A percentile compares a stretch with the other conserved stretches of the same genome.
These are phyloP conservation scores for Pseudorhiza aurosa DNA, from an alignment of 30 jellyfish, hydroid and myxozoan genomes.

Conservation along the genomic window DNA sequence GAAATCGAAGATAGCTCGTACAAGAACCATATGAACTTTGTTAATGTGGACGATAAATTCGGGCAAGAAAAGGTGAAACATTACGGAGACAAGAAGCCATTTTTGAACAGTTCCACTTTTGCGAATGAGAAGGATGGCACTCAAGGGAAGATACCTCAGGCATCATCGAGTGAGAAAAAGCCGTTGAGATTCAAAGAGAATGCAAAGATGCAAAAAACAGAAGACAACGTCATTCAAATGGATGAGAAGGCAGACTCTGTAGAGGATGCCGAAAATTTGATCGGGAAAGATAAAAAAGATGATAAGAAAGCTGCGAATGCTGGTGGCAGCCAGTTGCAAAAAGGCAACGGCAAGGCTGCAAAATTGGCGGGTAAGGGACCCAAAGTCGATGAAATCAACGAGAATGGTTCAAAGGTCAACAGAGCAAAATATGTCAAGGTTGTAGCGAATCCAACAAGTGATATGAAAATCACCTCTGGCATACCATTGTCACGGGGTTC, in stretches of 20 bases:
- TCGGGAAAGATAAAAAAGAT: slow-evolving; percentile 1
- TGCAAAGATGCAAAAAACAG: background rate
- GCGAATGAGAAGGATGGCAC: background rate
- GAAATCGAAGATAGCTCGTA: slow-evolving; percentile 16
- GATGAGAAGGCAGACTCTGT: slow-evolving; percentile 21
- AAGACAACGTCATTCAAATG: slow-evolving; percentile 27
- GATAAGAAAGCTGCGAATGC: background rate
- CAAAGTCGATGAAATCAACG: background rate
- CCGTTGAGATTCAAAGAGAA: background rate
- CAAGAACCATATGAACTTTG: background rate
- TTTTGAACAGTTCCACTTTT: background rate
- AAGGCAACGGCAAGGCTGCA: background rate
- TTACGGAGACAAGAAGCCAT: slow-evolving; percentile 1
- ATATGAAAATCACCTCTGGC: slow-evolving; percentile 17
- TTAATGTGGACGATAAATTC: slow-evolving; percentile 43
- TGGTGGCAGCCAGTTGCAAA: no score
- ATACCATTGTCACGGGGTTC: slow-evolving; percentile 18
- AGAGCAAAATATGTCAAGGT: background rate
- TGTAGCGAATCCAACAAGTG: background rate
- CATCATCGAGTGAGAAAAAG: no score
- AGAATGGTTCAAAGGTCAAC: background rate
- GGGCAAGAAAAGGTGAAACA: slow-evolving; percentile 29
- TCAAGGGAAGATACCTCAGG: background rate
- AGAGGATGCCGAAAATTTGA: slow-evolving; percentile 28
- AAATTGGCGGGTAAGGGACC: background rate